phyloP scores from a whole-genome alignment of 2,797 vertebrate species.

The Arremon aurantiirostris region DNA sequence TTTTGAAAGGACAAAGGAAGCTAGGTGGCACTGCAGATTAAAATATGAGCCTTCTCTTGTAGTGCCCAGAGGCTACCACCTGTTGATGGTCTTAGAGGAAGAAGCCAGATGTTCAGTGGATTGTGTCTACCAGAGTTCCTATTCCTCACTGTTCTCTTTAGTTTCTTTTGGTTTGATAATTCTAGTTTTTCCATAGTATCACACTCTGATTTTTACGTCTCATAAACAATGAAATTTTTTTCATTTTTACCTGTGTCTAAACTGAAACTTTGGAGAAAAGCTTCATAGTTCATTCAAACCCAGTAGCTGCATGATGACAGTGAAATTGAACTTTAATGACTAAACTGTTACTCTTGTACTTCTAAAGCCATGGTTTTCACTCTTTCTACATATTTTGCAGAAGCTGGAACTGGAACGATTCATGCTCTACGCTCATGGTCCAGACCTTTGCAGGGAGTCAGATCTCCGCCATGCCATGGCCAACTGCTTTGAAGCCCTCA shows the following conservation, averaged over 20 bases:
- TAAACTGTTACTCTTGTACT: not conserved
- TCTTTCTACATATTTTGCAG: slow-evolving; percentile 66
- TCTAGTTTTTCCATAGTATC: not conserved
- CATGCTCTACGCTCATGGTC: slow-evolving; percentile 98
- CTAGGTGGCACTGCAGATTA: slow-evolving; percentile 55
- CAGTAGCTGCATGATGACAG: not conserved
- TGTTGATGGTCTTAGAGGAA: not conserved
- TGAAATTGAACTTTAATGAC: not conserved
- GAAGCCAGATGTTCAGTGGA: not conserved
- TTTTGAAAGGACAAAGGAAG: not conserved
- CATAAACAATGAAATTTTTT: not conserved
- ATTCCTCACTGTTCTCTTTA: not conserved
- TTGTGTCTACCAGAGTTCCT: not conserved
- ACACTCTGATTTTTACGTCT: not conserved
- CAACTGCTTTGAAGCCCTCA: slow-evolving; percentile 98
- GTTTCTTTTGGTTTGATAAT: not conserved
- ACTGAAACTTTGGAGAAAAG: not conserved
- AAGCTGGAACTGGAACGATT: slow-evolving; percentile 97
- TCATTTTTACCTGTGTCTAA: not conserved
- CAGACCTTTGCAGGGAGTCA: slow-evolving; percentile 95
- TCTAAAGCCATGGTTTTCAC: not conserved
- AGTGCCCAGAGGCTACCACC: not conserved
- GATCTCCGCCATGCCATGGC: slow-evolving; percentile 98
- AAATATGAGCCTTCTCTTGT: not conserved
- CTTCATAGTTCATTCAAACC: not conserved